Conservation (phyloP, 2,113 vertebrate genomes). For the Dunckerocampus dactyliophorus region DNA sequence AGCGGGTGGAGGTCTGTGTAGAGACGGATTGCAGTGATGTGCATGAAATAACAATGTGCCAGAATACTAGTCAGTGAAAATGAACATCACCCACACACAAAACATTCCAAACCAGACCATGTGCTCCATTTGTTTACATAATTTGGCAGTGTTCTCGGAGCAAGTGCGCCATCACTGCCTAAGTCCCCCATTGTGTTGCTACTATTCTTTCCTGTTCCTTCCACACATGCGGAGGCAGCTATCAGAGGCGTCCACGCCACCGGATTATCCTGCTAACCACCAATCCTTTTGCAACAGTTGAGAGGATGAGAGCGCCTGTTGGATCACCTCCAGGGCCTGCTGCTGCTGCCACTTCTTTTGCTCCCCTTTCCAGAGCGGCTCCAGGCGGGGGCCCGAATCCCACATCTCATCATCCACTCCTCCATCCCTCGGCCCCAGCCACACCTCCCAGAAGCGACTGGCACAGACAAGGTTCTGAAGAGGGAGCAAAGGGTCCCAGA, state of each 20-base stretch:
- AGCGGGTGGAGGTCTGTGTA: not conserved
- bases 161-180: conserved; percentile 27
- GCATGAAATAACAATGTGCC: conserved; percentile 26
- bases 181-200: conserved; percentile 53
- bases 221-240: conserved; percentile 62
- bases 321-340: conserved; percentile 60
- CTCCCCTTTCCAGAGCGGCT: conserved; percentile 44
- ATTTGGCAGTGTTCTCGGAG: conserved; percentile 49
- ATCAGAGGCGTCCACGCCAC: conserved; percentile 63
- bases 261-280: conserved; percentile 71
- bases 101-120: conserved; percentile 36
- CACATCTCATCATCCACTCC: conserved; percentile 39
- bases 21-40: conserved; percentile 22
- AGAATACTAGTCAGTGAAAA: conserved; percentile 30
- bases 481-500: conserved; percentile 26
- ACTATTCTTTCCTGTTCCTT: conserved; percentile 46
- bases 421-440: conserved; percentile 35
- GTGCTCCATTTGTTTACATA: conserved; percentile 54
- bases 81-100: conserved; percentile 38
- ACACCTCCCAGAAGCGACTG: conserved; percentile 47
- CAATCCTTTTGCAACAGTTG: conserved; percentile 73
- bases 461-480: conserved; percentile 16
- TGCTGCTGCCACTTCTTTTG: conserved; percentile 47
- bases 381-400: conserved; percentile 34
- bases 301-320: conserved; percentile 68